Conservation (phyloP, 1,140 invertebrate genomes). For the Wasmannia auropunctata region DNA sequence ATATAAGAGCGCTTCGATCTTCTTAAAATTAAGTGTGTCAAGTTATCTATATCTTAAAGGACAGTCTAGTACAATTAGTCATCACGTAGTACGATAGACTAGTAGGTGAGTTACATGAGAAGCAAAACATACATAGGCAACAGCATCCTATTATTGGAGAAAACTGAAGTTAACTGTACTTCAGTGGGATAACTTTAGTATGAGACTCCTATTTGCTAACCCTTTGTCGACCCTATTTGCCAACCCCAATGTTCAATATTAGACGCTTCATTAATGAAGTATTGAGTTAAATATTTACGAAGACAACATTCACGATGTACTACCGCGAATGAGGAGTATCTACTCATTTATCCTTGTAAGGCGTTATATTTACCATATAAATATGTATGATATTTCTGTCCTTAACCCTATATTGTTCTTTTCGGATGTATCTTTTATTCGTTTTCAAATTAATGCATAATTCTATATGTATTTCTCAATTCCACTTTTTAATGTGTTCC, state of each 20-base stretch:
- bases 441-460: background rate
- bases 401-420: background rate
- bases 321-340: background rate
- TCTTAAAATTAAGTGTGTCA: background rate
- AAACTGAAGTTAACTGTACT: slow-evolving; percentile 40
- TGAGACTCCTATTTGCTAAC: slow-evolving; percentile 39
- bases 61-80: background rate
- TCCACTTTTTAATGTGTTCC: no score
- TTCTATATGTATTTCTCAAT: background rate
- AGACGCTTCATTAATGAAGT: slow-evolving; percentile 42
- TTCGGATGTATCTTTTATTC: background rate
- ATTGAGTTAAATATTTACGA: slow-evolving; percentile 53
- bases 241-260: slow-evolving; percentile 49
- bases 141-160: slow-evolving; percentile 26
- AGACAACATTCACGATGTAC: background rate
- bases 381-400: background rate
- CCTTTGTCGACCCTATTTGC: slow-evolving; percentile 51
- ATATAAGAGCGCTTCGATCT: background rate
- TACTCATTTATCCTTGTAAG: background rate
- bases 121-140: background rate
- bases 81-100: background rate
- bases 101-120: background rate
- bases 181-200: background rate
- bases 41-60: background rate
- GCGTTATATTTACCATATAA: background rate